Evolutionary conservation across 2,888 invertebrate species (phyloP).

Genomic region (Macrophya annulata): DNA sequence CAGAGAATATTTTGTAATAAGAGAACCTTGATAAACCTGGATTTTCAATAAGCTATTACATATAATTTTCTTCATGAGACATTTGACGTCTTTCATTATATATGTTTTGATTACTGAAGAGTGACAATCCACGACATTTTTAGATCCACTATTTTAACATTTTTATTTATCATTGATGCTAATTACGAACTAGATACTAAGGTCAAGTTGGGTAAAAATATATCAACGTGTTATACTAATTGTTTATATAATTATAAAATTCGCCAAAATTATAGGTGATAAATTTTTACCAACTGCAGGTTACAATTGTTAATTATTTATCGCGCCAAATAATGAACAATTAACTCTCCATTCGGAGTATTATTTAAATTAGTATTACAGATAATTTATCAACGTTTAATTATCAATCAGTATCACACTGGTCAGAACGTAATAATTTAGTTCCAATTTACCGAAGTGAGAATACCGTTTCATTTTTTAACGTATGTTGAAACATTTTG

Average conservation of each 20-base stretch:
- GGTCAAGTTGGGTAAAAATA: not conserved
- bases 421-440: not conserved
- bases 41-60: not conserved
- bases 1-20: conserved; percentile 14
- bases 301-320: not conserved
- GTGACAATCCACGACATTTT: not conserved
- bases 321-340: not conserved
- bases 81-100: not conserved
- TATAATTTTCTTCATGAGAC: not conserved
- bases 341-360: not conserved
- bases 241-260: not conserved
- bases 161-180: not conserved
- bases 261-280: not conserved
- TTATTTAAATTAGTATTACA: not conserved
- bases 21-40: not conserved
- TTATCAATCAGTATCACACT: not conserved
- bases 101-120: not conserved
- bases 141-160: not conserved
- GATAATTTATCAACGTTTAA: not conserved
- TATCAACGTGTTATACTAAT: not conserved
- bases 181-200: not conserved
- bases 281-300: not conserved
- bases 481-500: not conserved
- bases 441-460: not conserved
- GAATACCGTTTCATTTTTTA: not conserved